Evolutionary conservation across 2,888 invertebrate species (phyloP), one percentile per base, ranked within the genome.

Genomic region (Opisthograptis luteolata): DNA sequence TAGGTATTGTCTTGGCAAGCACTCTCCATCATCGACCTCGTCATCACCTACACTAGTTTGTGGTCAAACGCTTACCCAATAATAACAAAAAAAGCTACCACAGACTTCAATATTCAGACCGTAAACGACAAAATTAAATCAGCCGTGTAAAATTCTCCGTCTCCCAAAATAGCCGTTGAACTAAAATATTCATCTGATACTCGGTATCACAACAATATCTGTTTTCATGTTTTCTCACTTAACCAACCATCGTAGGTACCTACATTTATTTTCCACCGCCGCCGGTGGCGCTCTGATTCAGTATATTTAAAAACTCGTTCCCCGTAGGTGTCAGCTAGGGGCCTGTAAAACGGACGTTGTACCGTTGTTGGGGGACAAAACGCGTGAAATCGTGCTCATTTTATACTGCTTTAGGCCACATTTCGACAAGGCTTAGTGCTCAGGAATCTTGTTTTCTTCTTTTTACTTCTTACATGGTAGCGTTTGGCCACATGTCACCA

Each of bases 251-350:
- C 4, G n/a, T n/a, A n/a, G n/a, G n/a, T n/a, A n/a, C n/a, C n/a
- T n/a, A n/a, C n/a, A n/a, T n/a, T n/a, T n/a, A n/a, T n/a, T n/a
- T n/a, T n/a, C n/a, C n/a, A n/a, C n/a, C n/a, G n/a, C n/a, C n/a
- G n/a, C 34, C n/a, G 39, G 12, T 13, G 8, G 17, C 22, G 20
- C 13, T 34, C 7, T 39, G 20, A 56, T 56, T 59, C 56, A 53
- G 58, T 45, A 58, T 61, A 61, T 62, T 65, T 66, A 62, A 58
- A 62, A 66, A 47, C 54, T 64, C 60, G 50, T 58, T 64, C 54
- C 42, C 43, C 50, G 56, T 57, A 60, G 58, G 59, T 59, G 60
- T 53, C 19, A 59, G 14, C 53, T 6, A 10, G 60, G 55, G 62
- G 24, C 36, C 25, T 44, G 47, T 60, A 58, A 62, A 47, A 50